These are phyloP conservation scores for Macheiramphus alcinus DNA, from an alignment of 2,113 vertebrate genomes.

Conservation along the genomic window DNA sequence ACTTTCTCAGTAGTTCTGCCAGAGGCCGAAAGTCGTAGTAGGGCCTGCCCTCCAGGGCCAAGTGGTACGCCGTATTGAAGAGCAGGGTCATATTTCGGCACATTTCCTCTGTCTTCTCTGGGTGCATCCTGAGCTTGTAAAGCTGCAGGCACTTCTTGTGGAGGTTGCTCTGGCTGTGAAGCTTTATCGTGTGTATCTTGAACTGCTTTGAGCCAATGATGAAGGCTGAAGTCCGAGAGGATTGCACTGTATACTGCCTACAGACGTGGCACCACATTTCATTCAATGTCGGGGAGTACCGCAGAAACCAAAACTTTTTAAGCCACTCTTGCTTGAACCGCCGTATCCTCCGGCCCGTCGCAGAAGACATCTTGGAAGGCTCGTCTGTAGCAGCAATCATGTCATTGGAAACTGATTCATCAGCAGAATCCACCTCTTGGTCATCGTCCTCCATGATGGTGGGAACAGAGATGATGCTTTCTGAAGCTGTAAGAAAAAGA, in stretches of 20 bases:
- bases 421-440: conserved; percentile 92
- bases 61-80: conserved; percentile 92
- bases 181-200: conserved; percentile 98
- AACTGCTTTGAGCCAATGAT: conserved; percentile 98
- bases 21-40: conserved; percentile 91
- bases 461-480: conserved; percentile 83
- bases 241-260: conserved; percentile 95
- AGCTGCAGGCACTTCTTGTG: conserved; percentile 99
- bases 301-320: conserved; percentile 97
- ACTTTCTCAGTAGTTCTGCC: conserved; percentile 92
- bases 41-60: conserved; percentile 89
- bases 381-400: conserved; percentile 85
- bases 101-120: conserved; percentile 97
- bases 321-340: conserved; percentile 98
- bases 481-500: conserved; percentile 77
- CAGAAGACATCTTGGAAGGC: conserved; percentile 82
- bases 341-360: conserved; percentile 83
- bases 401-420: conserved; percentile 89
- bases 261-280: conserved; percentile 99
- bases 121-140: conserved; percentile 96
- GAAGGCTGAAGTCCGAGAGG: conserved; percentile 93
- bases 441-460: conserved; percentile 89
- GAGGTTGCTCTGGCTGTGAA: conserved; percentile 97
- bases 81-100: conserved; percentile 93
- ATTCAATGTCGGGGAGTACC: conserved; percentile 91